Evolutionary conservation across 1,140 invertebrate genomes (phyloP), one percentile per base, ranked within the genome.

Genomic region (Patella vulgata): DNA sequence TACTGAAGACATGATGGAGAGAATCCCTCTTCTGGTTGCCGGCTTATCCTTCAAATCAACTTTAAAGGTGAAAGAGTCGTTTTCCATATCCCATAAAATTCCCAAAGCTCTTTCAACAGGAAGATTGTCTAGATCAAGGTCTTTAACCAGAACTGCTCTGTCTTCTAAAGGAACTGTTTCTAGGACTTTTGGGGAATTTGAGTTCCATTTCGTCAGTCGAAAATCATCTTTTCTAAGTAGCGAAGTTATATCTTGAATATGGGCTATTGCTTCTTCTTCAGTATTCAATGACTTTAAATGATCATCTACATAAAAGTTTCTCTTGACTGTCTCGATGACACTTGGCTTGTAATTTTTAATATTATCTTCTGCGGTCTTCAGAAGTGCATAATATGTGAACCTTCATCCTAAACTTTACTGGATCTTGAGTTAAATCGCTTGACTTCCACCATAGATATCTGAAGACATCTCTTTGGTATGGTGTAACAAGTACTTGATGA

Each of bases 261-360:
- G 21, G 3, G 63, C 27, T 2, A 71, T 54, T 44, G 71, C 66
- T 57, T 69, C 44, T 36, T 53, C 47, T 19, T 40, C 31, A 14
- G 59, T 53, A 9, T 23, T 12, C 6, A 66, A 36, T 43, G 60
- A 66, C 50, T 62, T 68, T 17, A 77, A 28, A 6, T 65, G 63
- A 52, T 74, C 74, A 54, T 74, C 74, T 19, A 74, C 70, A 54
- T 74, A 74, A 63, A 77, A 74, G 48, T 70, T 57, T 14, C 39
- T 33, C 12, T 57, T 25, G 3, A 70, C 30, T 50, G 66, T 63
- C n/a, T 63, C 27, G n/a, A 57, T 12, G 9, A 63, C 59, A 36
- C 59, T 61, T 2, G n/a, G 3, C 12, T 48, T 40, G 30, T 43
- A 65, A 2, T 62, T 9, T 12, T 36, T 31, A 43, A 69, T 55